Percentiles rank a stretch among this genome's conserved stretches.
Evolutionary conservation across 2,797 vertebrate species (phyloP).

Genomic region (Helarctos malayanus): DNA sequence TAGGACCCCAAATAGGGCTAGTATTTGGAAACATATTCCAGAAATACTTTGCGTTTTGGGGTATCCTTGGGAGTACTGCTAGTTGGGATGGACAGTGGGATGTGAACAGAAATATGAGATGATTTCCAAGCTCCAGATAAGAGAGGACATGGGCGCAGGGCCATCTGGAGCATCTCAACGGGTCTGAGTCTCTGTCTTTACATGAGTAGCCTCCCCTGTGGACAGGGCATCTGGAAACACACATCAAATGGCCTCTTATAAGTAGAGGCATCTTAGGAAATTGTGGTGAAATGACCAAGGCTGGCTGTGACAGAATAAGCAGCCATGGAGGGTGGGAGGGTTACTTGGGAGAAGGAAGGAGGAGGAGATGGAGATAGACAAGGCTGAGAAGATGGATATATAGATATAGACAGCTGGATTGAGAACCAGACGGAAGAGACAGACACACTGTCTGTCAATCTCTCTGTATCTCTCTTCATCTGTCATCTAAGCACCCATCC

Average conservation of each 20-base stretch:
- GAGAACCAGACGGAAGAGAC: not conserved
- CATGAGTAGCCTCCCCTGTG: not conserved
- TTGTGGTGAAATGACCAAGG: not conserved
- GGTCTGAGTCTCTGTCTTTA: not conserved
- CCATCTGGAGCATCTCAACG: not conserved
- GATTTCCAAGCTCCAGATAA: not conserved
- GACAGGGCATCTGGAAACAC: not conserved
- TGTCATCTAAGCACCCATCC: too few relatives aligned
- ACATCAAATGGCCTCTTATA: not conserved
- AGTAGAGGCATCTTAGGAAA: not conserved
- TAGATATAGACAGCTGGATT: not conserved
- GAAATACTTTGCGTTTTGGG: not conserved
- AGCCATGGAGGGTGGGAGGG: not conserved
- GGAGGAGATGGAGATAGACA: not conserved
- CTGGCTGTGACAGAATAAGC: not conserved
- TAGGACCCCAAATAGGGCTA: not conserved
- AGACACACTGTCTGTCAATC: not conserved
- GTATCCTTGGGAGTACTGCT: not conserved
- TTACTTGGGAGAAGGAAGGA: not conserved
- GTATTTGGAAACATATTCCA: slow-evolving; percentile 8
- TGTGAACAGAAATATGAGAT: not conserved
- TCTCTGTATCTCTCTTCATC: not conserved
- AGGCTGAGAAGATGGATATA: not conserved
- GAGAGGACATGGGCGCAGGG: not conserved
- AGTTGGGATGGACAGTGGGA: not conserved